These are phyloP conservation scores for Pteropus alecto DNA, from an alignment of 2,113 vertebrate species.

Conservation along the genomic window DNA sequence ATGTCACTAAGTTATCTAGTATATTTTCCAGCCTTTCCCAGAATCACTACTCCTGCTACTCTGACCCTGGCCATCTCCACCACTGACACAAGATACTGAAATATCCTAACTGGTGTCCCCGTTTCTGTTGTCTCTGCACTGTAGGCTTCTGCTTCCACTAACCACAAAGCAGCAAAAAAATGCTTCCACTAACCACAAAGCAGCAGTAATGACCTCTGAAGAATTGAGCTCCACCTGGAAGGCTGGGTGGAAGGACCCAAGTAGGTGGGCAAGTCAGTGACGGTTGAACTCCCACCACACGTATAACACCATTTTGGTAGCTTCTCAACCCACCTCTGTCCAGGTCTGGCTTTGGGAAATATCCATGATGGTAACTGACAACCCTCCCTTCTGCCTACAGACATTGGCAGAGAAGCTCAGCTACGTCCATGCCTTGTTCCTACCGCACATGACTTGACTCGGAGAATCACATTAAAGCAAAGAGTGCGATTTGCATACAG, in stretches of 20 bases:
- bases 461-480: background rate
- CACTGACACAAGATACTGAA: fast-evolving
- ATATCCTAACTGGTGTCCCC: background rate
- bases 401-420: background rate
- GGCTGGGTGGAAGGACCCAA: background rate
- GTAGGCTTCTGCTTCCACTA: background rate
- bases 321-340: background rate
- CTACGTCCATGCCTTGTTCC: background rate
- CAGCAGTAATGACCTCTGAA: background rate
- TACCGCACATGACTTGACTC: background rate
- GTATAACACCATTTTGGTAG: background rate
- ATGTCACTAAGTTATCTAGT: background rate
- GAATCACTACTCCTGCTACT: background rate
- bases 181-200: background rate
- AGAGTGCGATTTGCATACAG: background rate
- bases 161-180: background rate
- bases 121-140: background rate
- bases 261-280: background rate
- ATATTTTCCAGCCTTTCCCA: background rate
- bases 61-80: background rate
- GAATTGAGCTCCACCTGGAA: background rate
- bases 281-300: no score
- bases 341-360: background rate
- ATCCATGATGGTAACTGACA: fast-evolving
- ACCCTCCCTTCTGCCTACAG: background rate